Evolutionary conservation across 2,888 invertebrate species (phyloP), one percentile per base, ranked within the genome.

Genomic region (Nycteola revayana): DNA sequence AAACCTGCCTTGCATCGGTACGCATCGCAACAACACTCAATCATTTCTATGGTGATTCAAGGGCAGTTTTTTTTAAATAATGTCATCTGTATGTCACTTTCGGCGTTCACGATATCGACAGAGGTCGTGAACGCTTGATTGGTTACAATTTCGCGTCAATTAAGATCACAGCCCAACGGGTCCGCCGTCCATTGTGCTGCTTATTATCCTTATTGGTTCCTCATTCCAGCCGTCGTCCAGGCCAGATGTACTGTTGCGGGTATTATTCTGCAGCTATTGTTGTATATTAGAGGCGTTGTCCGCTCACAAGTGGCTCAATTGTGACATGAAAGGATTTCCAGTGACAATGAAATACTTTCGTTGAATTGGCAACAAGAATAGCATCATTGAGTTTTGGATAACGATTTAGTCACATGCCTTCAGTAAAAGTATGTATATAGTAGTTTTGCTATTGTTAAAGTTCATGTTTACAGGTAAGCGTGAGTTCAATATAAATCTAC

Each of bases 81-180:
- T 42, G 37, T 43, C 36, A 42, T 56, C 45, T 31, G 29, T 35
- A 39, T 32, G 33, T 31, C 37, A 45, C 51, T 55, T 51, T 42
- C 14, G 35, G 56, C 56, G 48, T 58, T 59, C 61, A 60, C 61
- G 58, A 56, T 61, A 69, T 70, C 62, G 66, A 49, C 60, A 50
- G 60, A 59, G 66, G 67, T 74, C 71, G 67, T 50, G 61, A 62
- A 65, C 67, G 54, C 66, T 73, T 77, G 78, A 85, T 85, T 85
- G 84, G 68, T 73, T 75, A 74, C 84, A 82, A 84, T 84, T 85
- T 83, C 70, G 80, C 80, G 78, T 82, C 84, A 83, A 83, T 85
- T 84, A 83, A 70, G 63, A 56, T 50, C 50, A 53, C 44, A 54
- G 50, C 37, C 29, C 65, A 66, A 60, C 61, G 61, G 60, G 69